A percentile compares a stretch with the other conserved stretches of the same genome.
These are phyloP conservation scores for Oxygymnocypris stewartii DNA, from an alignment of 2,113 vertebrate species.

Conservation along the genomic window DNA sequence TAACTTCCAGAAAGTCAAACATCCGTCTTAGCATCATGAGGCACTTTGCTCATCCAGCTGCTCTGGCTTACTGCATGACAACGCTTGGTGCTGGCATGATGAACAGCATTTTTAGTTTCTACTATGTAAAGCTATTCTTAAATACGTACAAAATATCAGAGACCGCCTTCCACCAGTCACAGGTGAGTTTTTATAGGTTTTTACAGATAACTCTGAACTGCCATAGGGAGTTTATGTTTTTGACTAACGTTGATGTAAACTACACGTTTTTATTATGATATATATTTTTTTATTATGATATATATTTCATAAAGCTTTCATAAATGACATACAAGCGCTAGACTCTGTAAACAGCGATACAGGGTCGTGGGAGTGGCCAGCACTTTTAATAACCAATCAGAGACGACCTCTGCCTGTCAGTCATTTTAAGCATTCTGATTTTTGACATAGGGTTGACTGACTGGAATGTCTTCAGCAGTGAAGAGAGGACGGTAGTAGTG, in stretches of 20 bases:
- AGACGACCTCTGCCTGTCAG: background rate
- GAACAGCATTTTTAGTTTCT: constrained; percentile 90
- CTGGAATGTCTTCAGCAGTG: background rate
- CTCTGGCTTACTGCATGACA: constrained; percentile 85
- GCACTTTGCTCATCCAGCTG: constrained; percentile 70
- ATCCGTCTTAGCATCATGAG: constrained; percentile 60
- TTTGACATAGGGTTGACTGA: background rate
- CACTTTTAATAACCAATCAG: background rate
- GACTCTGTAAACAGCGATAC: background rate
- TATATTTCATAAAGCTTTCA: background rate
- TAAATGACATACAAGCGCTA: background rate
- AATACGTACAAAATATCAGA: constrained; percentile 85
- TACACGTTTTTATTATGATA: background rate
- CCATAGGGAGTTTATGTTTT: background rate
- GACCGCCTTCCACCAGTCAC: constrained; percentile 82
- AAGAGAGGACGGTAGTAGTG: background rate
- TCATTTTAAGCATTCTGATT: too few relatives aligned
- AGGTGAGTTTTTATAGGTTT: constrained; percentile 71
- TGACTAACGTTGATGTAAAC: background rate
- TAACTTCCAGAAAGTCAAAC: background rate
- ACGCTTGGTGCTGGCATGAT: constrained; percentile 86
- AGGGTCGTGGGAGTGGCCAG: background rate
- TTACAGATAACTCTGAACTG: background rate
- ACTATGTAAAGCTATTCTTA: constrained; percentile 90
- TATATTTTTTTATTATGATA: background rate